Base-by-base conservation (phyloP, 2,888 invertebrate species). In the Pristionchus arcanus region DNA sequence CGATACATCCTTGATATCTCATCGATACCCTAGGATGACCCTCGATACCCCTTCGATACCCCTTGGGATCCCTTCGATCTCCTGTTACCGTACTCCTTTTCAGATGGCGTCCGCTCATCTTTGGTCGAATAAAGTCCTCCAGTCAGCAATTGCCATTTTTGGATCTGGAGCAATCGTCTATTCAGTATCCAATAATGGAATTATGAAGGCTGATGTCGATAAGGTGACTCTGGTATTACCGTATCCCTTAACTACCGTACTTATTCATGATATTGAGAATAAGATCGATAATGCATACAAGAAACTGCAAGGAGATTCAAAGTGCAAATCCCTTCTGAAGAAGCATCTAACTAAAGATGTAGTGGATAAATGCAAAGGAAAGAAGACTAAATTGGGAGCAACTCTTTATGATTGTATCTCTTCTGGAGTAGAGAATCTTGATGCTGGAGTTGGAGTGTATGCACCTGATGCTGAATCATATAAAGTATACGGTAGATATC, bases 381-480 rank as follows among this genome's bases (percentile, higher is more conserved):
- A 97, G 97, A 97, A 97, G 96, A 98, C 98, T 90, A 97, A 97
- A 92, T 97, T 98, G 95, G 98, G 98, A 94, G 98, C 98, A 90
- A 97, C 97, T 90, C 97, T 98, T 91, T 96, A 98, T 95, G 98
- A 98, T 96, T 97, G 97, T 95, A 97, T 98, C 96, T 98, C 98
- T 96, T 98, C 98, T 94, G 98, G 98, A 97, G 96, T 98, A 95
- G 98, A 98, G 96, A 98, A 98, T 96, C 97, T 97, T 96, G 98
- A 98, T 96, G 98, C 98, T 92, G 98, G 98, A 94, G 97, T 98
- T 91, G 98, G 98, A 95, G 97, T 98, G 96, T 98, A 98, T 96
- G 98, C 98, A 90, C 98, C 98, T 91, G 98, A 98, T 96, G 98
- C 98, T 91, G 98, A 98, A 96, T 96, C 98, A 89, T 98, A 98